Base-by-base conservation (phyloP, 2,113 vertebrate genomes). In the Erythrocercus mccallii region DNA sequence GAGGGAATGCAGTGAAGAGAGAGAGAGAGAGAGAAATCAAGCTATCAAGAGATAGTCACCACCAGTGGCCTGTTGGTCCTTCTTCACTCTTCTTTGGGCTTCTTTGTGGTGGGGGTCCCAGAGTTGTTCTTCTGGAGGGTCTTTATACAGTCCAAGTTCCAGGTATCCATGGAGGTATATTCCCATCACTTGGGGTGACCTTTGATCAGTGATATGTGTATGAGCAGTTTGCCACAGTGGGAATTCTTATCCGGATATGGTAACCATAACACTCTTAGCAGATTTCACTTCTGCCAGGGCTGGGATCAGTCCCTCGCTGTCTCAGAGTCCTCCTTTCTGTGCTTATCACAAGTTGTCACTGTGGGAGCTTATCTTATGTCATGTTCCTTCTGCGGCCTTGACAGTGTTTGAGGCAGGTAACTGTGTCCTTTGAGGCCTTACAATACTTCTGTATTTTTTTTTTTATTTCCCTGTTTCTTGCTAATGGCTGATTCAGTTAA, bases 201-300 rank as follows among this genome's bases (percentile, higher is more conserved):
- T 48, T 57, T 28, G 6, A 9, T 12, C 0, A 0, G 17, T 42
- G 18, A 37, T 44, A 57, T 1, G 5, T 23, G 18, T 8, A 17
- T 23, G 14, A 58, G 15, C 44, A 44, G 17, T 22, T 48, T 87
- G 48, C 11, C 25, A 12, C 25, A 31, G 42, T 28, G 86, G 23
- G 20, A 51, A 51, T 73, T 81, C 38, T 81, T 73, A 12, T 44
- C 33, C 0, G 0, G 44, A 1, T n/a, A 5, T 10, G 28, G 37
- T 51, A 65, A 44, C 12, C 22, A 65, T 10, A 22, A 42, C n/a
- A 27, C 33, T 30, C 23, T 51, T 44, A 28, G 15, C 27, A 38
- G 28, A 50, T 50, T 27, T 37, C 5, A 1, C 35, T 57, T 51
- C 33, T 58, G 6, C 58, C 44, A 44, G 33, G 27, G 5, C 45